A percentile compares a stretch with the other conserved stretches of the same genome.
These are phyloP conservation scores for Ceratoteleas bidentatus DNA, from an alignment of 1,140 invertebrate species.

Conservation along the genomic window DNA sequence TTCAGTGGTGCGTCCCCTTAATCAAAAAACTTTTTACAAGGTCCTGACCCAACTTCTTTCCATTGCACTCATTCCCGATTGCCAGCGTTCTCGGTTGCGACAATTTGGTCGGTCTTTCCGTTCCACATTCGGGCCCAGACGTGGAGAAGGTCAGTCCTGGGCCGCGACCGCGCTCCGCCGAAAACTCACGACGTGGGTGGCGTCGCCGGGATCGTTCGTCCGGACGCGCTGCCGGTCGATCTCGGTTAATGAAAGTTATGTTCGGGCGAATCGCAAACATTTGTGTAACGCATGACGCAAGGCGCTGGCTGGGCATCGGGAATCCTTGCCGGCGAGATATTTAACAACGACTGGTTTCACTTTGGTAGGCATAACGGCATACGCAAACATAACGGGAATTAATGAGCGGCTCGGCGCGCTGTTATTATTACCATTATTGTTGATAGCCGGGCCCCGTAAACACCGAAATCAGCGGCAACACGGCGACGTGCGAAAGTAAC, in stretches of 20 bases:
- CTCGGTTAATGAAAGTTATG: slow-evolving; percentile 67
- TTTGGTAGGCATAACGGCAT: slow-evolving; percentile 79
- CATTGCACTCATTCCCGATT: no score
- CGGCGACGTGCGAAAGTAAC: slow-evolving; percentile 54
- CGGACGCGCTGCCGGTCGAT: slow-evolving; percentile 38
- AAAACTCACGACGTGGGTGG: no score
- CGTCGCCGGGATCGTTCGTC: no score
- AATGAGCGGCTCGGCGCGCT: slow-evolving; percentile 68
- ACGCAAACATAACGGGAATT: slow-evolving; percentile 80
- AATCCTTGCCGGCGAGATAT: slow-evolving; percentile 55
- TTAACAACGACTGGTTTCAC: slow-evolving; percentile 74
- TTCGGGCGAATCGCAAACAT: slow-evolving; percentile 59
- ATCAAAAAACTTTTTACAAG: no score
- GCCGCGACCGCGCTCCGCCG: background rate
- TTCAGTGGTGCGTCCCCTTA: no score
- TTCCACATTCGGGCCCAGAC: background rate
- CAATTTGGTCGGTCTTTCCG: no score
- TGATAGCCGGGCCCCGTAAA: slow-evolving; percentile 35
- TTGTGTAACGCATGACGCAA: slow-evolving; percentile 65
- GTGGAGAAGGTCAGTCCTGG: slow-evolving; percentile 3
- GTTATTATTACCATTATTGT: slow-evolving; percentile 55
- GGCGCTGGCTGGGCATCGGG: slow-evolving; percentile 56
- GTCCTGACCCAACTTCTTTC: no score
- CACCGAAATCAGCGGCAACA: slow-evolving; percentile 27
- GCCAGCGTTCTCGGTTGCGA: no score